Evolutionary conservation across 1,140 invertebrate species (phyloP).

Genomic region (Polyergus mexicanus): DNA sequence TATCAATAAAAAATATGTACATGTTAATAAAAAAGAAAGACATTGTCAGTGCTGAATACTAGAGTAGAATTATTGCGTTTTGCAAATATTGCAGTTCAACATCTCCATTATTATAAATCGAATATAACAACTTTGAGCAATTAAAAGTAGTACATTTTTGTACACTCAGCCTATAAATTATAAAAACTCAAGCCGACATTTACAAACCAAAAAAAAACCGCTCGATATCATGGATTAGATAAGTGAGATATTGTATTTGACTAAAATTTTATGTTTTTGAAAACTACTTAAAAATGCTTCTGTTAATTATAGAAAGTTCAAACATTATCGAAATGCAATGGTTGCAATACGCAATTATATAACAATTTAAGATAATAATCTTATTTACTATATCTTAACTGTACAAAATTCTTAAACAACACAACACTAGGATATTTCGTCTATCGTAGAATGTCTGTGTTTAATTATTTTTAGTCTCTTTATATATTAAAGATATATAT

Average conservation of each 20-base stretch:
- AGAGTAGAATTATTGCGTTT: neutral
- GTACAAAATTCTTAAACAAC: constrained; percentile 4
- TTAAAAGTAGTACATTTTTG: neutral
- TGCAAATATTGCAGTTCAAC: neutral
- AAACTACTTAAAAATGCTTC: constrained; percentile 24
- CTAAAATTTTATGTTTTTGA: neutral
- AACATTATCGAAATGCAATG: constrained; percentile 7
- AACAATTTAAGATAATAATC: neutral
- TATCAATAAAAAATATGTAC: constrained; percentile 34
- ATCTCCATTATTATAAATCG: neutral
- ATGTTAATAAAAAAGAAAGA: constrained; percentile 48
- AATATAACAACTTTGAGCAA: constrained; percentile 35
- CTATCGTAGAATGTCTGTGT: neutral
- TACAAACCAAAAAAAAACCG: neutral
- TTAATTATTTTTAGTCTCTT: constrained; percentile 36
- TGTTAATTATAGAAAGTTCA: neutral
- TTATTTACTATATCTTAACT: constrained; percentile 30
- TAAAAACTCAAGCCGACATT: neutral
- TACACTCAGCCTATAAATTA: neutral
- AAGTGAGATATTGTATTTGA: constrained; percentile 23
- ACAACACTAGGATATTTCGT: neutral
- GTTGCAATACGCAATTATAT: constrained; percentile 15
- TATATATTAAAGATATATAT: constrained; percentile 20
- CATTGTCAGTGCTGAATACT: constrained; percentile 24
- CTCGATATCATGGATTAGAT: neutral